A percentile compares a stretch with the other conserved stretches of the same genome.
These are phyloP conservation scores for Acyrthosiphon pisum DNA, from an alignment of 1,140 invertebrate genomes.

Conservation along the genomic window DNA sequence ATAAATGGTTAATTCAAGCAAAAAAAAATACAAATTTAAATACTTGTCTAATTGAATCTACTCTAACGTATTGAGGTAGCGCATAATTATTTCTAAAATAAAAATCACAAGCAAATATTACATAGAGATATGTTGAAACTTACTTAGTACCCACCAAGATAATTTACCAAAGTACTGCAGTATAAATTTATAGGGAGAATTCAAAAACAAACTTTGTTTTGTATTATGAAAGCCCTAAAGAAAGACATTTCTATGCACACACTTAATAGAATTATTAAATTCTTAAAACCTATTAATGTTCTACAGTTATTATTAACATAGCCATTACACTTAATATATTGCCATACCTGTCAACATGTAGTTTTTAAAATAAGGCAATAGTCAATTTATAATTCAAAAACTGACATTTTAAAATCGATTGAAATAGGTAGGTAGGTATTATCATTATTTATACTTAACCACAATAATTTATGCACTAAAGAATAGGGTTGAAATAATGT, in stretches of 20 bases:
- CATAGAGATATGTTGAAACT: background rate
- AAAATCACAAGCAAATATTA: background rate
- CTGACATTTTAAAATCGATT: slow-evolving; percentile 45
- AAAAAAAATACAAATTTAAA: background rate
- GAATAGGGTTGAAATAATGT: slow-evolving; percentile 36
- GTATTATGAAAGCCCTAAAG: background rate
- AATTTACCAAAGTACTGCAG: background rate
- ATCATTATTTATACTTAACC: slow-evolving; percentile 31
- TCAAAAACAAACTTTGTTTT: background rate
- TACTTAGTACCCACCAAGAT: background rate
- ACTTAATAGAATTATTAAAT: background rate
- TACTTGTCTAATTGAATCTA: background rate
- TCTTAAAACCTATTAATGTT: background rate
- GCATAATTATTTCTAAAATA: background rate
- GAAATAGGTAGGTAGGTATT: background rate
- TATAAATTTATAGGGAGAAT: background rate
- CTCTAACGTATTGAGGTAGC: background rate
- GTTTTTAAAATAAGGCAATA: slow-evolving; percentile 32
- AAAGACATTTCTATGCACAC: background rate
- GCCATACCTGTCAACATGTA: slow-evolving; percentile 22
- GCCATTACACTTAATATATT: background rate
- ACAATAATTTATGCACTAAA: slow-evolving; percentile 41
- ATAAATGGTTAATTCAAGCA: background rate
- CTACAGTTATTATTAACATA: slow-evolving; percentile 11
- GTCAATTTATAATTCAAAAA: slow-evolving; percentile 40